phyloP scores from a whole-genome alignment of 2,888 invertebrate species.

The Acanthopleura granulata region DNA sequence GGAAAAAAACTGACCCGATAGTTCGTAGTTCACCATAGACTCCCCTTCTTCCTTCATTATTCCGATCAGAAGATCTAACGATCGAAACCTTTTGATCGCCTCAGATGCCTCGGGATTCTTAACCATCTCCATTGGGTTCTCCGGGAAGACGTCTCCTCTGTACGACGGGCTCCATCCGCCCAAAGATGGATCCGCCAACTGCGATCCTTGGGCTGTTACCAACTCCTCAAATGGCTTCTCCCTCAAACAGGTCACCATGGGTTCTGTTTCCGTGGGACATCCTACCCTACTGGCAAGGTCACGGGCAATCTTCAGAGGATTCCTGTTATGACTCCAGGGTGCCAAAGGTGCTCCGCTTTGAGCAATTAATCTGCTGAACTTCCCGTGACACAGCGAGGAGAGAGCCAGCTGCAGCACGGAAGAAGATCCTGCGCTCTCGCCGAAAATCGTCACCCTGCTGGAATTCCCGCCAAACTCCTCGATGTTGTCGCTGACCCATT shows the following conservation, averaged over 20 bases:
- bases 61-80: not conserved
- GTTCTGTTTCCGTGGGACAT: not conserved
- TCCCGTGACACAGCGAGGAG: slow-evolving; percentile 7
- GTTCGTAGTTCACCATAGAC: not conserved
- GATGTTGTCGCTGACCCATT: not conserved
- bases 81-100: not conserved
- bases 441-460: not conserved
- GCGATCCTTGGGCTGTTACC: not conserved
- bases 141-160: not conserved
- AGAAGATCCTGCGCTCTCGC: not conserved
- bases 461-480: not conserved
- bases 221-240: not conserved
- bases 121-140: not conserved
- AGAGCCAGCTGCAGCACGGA: not conserved
- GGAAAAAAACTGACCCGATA: not conserved
- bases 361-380: slow-evolving; percentile 24
- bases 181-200: not conserved
- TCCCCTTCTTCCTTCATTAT: not conserved
- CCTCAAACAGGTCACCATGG: not conserved
- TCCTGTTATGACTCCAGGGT: not conserved
- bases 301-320: not conserved
- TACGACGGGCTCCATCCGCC: not conserved
- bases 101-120: not conserved
- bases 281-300: not conserved
- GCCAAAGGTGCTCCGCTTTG: slow-evolving; percentile 20